These are phyloP conservation scores for Phalangium opilio DNA, from an alignment of 2,888 invertebrate species.

Conservation along the genomic window DNA sequence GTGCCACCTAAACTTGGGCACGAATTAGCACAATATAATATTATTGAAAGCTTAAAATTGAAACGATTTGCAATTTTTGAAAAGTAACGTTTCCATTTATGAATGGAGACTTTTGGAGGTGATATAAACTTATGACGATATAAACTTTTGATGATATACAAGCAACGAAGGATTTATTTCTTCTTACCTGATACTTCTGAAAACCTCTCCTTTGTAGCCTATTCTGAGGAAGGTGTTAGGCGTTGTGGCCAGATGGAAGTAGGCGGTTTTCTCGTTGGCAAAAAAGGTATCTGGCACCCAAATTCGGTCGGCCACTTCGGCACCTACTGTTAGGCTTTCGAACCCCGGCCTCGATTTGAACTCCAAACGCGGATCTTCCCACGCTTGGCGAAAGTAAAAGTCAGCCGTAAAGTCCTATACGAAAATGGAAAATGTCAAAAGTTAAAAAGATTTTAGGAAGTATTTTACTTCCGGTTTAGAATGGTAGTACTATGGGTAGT, in stretches of 20 bases:
- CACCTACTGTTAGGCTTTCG: constrained; percentile 79
- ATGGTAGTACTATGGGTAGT: too few species aligned
- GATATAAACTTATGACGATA: too few species aligned
- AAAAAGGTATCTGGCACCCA: constrained; percentile 99
- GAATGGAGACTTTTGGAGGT: too few species aligned
- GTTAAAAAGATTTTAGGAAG: too few species aligned
- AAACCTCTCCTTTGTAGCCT: constrained; percentile 84
- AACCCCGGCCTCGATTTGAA: constrained; percentile 78
- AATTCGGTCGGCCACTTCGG: constrained; percentile 91
- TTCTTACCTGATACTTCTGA: constrained; percentile 87
- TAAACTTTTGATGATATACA: too few species aligned
- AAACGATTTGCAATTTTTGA: too few species aligned
- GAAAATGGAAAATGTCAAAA: constrained; percentile 4
- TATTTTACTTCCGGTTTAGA: too few species aligned
- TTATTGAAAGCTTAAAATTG: too few species aligned
- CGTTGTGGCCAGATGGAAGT: constrained; percentile 98
- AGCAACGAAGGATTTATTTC: too few species aligned
- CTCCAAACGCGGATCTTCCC: constrained; percentile 89
- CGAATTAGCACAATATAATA: too few species aligned
- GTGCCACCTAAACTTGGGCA: too few species aligned
- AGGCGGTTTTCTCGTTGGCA: constrained; percentile 99
- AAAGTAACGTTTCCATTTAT: too few species aligned
- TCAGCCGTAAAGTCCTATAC: constrained; percentile 94
- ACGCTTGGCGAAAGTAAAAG: constrained; percentile 98
- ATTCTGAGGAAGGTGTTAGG: constrained; percentile 98